Conservation (phyloP, 2,797 vertebrate genomes). For the Tinamus major region DNA sequence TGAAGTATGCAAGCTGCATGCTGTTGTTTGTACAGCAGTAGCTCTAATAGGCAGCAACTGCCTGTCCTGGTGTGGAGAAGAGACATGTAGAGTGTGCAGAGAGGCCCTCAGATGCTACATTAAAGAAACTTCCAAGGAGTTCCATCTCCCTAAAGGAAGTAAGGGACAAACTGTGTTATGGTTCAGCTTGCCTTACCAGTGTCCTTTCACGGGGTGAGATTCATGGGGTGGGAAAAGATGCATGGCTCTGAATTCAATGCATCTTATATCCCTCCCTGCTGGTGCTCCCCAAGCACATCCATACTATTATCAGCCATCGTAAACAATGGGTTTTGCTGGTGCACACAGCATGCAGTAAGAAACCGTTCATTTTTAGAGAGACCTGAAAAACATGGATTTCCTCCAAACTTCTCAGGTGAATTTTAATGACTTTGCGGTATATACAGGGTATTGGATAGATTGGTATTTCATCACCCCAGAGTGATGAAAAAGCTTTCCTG, state of each 20-base stretch:
- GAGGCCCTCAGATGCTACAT: not conserved
- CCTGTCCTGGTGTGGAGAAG: not conserved
- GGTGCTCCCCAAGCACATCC: not conserved
- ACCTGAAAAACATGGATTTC: not conserved
- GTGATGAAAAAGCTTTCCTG: not conserved
- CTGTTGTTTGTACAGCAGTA: not conserved
- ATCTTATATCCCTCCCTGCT: not conserved
- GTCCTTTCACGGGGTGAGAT: not conserved
- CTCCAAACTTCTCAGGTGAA: not conserved
- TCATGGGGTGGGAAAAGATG: rapidly evolving
- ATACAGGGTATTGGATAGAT: not conserved
- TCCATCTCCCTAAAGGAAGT: not conserved
- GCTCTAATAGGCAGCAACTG: rapidly evolving
- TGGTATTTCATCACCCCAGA: not conserved
- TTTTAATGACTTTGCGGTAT: not conserved
- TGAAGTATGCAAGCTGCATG: rapidly evolving
- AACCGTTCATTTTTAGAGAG: not conserved
- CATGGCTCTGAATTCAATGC: not conserved
- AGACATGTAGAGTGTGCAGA: rapidly evolving
- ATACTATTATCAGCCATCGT: not conserved
- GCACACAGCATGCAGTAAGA: not conserved
- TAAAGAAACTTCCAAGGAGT: not conserved
- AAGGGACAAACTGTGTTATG: not conserved
- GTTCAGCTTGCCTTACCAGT: not conserved
- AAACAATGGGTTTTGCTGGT: not conserved